A percentile compares a stretch with the other conserved stretches of the same genome.
Evolutionary conservation across 1,140 invertebrate species (phyloP).

Genomic region (Brachionus manjavacas): DNA sequence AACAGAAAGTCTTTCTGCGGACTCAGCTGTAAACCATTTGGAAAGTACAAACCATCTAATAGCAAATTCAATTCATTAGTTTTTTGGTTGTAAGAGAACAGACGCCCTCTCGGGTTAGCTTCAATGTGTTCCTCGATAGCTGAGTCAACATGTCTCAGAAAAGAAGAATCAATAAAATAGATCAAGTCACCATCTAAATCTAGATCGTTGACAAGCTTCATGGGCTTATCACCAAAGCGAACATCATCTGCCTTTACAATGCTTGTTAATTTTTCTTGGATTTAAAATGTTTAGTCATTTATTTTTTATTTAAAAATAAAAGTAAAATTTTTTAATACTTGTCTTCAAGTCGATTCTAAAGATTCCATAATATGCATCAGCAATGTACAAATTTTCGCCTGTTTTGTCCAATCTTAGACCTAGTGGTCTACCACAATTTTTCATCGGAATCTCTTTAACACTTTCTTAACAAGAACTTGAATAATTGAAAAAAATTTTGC

Average conservation of each 20-base stretch:
- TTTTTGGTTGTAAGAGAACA: conserved; percentile 23
- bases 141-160: neutral
- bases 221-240: neutral
- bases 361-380: conserved; percentile 28
- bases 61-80: conserved; percentile 7
- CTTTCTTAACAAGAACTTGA: neutral
- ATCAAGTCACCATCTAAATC: conserved; percentile 22
- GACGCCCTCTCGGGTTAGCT: neutral
- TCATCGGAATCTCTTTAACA: neutral
- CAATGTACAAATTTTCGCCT: neutral
- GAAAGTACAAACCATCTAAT: conserved; percentile 10
- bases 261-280: neutral
- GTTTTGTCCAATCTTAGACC: neutral
- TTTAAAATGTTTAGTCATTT: neutral
- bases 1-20: neutral
- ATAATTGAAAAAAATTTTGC: neutral
- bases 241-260: neutral
- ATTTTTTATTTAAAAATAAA: neutral
- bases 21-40: conserved; percentile 28
- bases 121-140: conserved; percentile 17
- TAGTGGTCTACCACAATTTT: conserved; percentile 20
- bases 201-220: conserved; percentile 11
- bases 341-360: neutral
- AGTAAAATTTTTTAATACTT: neutral
- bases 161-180: conserved; percentile 35